These are phyloP conservation scores for Rhizoglyphus robini DNA, from an alignment of 1,140 invertebrate genomes.

Conservation along the genomic window DNA sequence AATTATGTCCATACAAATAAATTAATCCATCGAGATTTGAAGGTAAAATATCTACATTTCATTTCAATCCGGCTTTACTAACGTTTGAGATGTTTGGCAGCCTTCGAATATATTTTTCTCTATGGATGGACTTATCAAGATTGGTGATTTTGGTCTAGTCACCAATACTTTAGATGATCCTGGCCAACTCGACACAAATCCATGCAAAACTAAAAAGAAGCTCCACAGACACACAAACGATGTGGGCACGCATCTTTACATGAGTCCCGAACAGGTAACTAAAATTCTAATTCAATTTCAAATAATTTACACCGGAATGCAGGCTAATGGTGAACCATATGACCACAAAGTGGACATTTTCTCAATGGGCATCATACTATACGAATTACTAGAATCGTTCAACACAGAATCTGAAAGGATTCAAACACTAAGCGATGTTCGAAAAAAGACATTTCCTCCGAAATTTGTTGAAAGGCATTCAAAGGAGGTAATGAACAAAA, in stretches of 20 bases:
- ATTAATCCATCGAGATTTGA: constrained; percentile 86
- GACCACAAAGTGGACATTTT: constrained; percentile 94
- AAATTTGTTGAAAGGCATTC: constrained; percentile 20
- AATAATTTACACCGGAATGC: constrained; percentile 29
- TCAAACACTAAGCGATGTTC: constrained; percentile 23
- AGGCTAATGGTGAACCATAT: constrained; percentile 55
- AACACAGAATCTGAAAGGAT: constrained; percentile 75
- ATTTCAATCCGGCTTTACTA: too few species aligned
- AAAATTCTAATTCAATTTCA: constrained; percentile 7
- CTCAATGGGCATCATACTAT: constrained; percentile 81
- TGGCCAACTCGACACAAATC: constrained; percentile 28
- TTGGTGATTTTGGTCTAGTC: constrained; percentile 91
- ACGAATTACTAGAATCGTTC: constrained; percentile 79
- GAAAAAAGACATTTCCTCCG: constrained; percentile 15
- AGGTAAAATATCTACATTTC: constrained; percentile 45
- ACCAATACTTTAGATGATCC: constrained; percentile 59
- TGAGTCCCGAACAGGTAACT: constrained; percentile 83
- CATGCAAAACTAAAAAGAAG: not conserved
- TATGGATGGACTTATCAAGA: constrained; percentile 71
- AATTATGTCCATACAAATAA: constrained; percentile 82
- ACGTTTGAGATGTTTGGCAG: too few species aligned
- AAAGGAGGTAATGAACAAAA: constrained; percentile 17
- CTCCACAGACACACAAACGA: constrained; percentile 45
- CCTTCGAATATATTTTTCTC: constrained; percentile 95
- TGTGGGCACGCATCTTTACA: constrained; percentile 83